phyloP scores from a whole-genome alignment of 2,113 vertebrate genomes.

The Calyptommatus sinebrachiatus region DNA sequence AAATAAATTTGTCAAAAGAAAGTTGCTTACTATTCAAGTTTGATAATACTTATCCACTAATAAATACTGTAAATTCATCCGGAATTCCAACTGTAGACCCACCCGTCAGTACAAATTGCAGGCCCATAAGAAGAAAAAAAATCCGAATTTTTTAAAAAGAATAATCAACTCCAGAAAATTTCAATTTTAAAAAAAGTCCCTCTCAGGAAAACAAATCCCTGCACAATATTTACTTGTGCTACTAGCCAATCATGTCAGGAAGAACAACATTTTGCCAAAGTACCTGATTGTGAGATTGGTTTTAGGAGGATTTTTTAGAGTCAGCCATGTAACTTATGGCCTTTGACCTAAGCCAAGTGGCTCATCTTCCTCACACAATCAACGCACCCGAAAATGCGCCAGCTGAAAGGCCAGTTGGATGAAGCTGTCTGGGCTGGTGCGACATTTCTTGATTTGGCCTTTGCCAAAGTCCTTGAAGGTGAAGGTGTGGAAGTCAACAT shows the following conservation, averaged over 20 bases:
- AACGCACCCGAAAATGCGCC: slow-evolving; percentile 68
- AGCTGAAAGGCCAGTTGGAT: slow-evolving; percentile 68
- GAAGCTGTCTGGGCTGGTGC: slow-evolving; percentile 66
- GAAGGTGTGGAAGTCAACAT: slow-evolving; percentile 64
- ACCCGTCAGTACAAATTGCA: background rate
- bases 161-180: background rate
- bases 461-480: slow-evolving; percentile 70
- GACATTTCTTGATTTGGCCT: slow-evolving; percentile 63
- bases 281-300: background rate
- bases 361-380: background rate
- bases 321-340: background rate
- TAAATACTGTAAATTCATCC: no score
- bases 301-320: background rate
- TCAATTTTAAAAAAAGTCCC: no score
- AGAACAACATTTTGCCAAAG: background rate
- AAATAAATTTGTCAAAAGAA: no score
- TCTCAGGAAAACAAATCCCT: no score
- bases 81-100: background rate
- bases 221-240: background rate
- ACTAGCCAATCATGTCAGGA: background rate
- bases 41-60: no score
- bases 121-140: background rate
- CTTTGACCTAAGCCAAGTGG: background rate
- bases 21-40: no score
- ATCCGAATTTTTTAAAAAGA: background rate